Evolutionary conservation across 2,888 invertebrate genomes (phyloP).

Genomic region (Amphipoea lucens): DNA sequence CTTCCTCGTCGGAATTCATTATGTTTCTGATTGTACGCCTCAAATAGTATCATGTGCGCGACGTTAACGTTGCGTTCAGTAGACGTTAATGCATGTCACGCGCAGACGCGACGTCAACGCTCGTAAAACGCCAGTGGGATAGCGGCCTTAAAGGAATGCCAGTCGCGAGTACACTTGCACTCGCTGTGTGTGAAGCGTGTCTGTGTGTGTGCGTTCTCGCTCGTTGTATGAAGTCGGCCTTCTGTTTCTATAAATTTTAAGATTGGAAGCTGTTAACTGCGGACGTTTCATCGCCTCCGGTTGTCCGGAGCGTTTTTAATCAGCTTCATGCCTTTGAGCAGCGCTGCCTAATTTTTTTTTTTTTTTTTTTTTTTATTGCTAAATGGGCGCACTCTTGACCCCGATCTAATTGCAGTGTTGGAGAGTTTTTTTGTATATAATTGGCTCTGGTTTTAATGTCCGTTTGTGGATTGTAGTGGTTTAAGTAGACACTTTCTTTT

Average conservation of each 20-base stretch:
- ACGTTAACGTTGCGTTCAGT: no score
- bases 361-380: no score
- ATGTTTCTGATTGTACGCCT: no score
- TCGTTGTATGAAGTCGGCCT: not conserved
- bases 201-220: not conserved
- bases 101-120: no score
- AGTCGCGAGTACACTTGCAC: not conserved
- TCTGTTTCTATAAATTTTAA: not conserved
- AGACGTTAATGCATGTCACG: no score
- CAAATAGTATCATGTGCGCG: no score
- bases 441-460: conserved; percentile 30
- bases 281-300: conserved; percentile 37
- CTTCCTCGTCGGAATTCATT: no score
- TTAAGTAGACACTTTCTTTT: conserved; percentile 18
- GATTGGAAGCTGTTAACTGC: conserved; percentile 10
- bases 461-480: conserved; percentile 34
- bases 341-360: conserved; percentile 31
- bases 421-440: conserved; percentile 43
- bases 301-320: conserved; percentile 54
- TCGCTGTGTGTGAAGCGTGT: not conserved
- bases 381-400: no score
- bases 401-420: conserved; percentile 35
- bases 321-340: conserved; percentile 45
- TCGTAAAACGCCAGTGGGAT: no score
- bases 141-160: not conserved